phyloP scores from a whole-genome alignment of 2,113 vertebrate species.

The Vulpes ferrilata region DNA sequence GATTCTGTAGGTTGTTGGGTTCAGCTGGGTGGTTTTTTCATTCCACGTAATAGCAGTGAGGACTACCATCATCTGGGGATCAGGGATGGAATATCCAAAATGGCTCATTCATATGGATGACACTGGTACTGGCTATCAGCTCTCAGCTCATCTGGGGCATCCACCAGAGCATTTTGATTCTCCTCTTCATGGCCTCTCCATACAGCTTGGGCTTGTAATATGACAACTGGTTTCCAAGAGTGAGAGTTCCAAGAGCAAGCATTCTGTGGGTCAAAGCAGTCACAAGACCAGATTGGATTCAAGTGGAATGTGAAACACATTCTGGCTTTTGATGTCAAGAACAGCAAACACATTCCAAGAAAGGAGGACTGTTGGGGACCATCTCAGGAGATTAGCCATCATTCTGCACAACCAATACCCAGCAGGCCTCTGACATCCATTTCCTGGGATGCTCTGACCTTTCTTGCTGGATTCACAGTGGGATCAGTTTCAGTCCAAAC shows the following conservation, averaged over 20 bases:
- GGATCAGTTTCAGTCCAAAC: neutral
- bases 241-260: neutral
- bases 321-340: neutral
- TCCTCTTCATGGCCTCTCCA: neutral
- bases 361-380: no score
- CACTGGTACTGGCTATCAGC: neutral
- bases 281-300: neutral
- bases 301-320: neutral
- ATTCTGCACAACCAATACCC: neutral
- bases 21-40: neutral
- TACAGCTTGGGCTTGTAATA: neutral
- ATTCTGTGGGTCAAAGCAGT: neutral
- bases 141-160: neutral
- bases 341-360: neutral
- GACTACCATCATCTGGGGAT: neutral
- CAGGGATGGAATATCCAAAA: neutral
- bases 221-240: neutral
- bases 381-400: neutral
- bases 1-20: neutral
- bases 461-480: neutral
- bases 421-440: neutral
- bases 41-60: neutral
- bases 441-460: neutral
- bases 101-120: neutral
- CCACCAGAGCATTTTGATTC: neutral